Conservation (phyloP, 2,888 invertebrate genomes). For the Pyralis farinalis region DNA sequence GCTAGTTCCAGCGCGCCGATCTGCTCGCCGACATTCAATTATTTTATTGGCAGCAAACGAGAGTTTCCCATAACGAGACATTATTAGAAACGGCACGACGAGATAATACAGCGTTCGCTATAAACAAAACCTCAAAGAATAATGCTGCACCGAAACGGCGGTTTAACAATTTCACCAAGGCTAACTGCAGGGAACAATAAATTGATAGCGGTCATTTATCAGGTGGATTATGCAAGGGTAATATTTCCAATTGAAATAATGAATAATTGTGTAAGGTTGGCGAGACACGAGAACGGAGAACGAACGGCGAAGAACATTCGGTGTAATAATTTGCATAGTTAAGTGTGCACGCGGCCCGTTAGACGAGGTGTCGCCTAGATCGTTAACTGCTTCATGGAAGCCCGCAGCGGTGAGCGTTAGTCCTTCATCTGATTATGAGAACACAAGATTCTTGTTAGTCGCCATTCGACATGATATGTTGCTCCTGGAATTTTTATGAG, state of each 20-base stretch:
- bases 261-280: constrained; percentile 29
- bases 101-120: constrained; percentile 21
- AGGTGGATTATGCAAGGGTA: constrained; percentile 27
- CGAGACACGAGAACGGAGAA: constrained; percentile 16
- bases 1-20: constrained; percentile 26
- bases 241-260: constrained; percentile 32
- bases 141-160: constrained; percentile 19
- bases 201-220: constrained; percentile 30
- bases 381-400: constrained; percentile 51
- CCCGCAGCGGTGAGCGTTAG: constrained; percentile 21
- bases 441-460: constrained; percentile 31
- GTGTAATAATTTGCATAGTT: constrained; percentile 46
- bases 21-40: constrained; percentile 36
- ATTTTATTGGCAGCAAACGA: constrained; percentile 38
- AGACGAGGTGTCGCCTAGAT: constrained; percentile 47
- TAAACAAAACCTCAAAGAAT: constrained; percentile 27
- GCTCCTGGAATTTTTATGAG: constrained; percentile 31
- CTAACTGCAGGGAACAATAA: constrained; percentile 21
- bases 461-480: constrained; percentile 14
- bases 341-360: constrained; percentile 35
- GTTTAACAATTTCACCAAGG: constrained; percentile 25
- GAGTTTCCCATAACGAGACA: constrained; percentile 36
- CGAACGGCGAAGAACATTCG: constrained; percentile 12
- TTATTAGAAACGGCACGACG: constrained; percentile 25
- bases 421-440: constrained; percentile 36